These are phyloP conservation scores for Drosophila meridionalis DNA, from an alignment of 2,888 invertebrate genomes.

Conservation along the genomic window DNA sequence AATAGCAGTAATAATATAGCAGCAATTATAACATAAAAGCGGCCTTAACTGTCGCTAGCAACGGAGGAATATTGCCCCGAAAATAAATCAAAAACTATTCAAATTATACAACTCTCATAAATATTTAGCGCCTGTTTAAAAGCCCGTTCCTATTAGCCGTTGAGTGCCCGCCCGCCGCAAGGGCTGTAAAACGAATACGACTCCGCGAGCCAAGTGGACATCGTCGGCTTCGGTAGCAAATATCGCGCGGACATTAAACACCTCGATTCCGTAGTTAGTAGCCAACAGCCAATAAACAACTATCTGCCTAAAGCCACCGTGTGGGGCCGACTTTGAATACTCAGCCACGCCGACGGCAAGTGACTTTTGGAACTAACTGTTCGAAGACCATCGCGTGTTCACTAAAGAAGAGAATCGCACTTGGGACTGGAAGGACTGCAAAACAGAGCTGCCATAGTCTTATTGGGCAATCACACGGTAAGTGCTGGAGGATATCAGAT, in stretches of 20 bases:
- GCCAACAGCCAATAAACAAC: constrained; percentile 46
- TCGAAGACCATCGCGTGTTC: background rate
- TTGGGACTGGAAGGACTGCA: constrained; percentile 10
- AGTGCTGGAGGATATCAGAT: constrained; percentile 5
- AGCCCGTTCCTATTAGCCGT: constrained; percentile 11
- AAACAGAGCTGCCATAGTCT: background rate
- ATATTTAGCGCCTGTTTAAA: constrained; percentile 40
- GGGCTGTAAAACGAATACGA: constrained; percentile 24
- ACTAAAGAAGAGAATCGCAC: background rate
- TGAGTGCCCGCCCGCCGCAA: constrained; percentile 44
- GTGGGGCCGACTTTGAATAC: constrained; percentile 4
- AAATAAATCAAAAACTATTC: constrained; percentile 41
- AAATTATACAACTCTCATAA: constrained; percentile 52
- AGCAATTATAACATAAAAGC: constrained; percentile 49
- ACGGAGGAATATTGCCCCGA: constrained; percentile 25
- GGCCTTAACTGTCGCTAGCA: constrained; percentile 31
- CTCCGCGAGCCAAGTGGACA: constrained; percentile 24
- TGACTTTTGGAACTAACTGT: background rate
- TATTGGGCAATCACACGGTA: constrained; percentile 18
- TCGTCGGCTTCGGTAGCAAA: constrained; percentile 25
- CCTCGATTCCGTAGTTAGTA: constrained; percentile 44
- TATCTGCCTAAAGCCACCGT: constrained; percentile 33
- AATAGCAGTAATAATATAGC: constrained; percentile 30
- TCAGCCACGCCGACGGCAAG: constrained; percentile 26
- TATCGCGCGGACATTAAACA: constrained; percentile 39